These are phyloP conservation scores for Eulemur macaco DNA, from an alignment of 2,113 vertebrate genomes.

Conservation along the genomic window DNA sequence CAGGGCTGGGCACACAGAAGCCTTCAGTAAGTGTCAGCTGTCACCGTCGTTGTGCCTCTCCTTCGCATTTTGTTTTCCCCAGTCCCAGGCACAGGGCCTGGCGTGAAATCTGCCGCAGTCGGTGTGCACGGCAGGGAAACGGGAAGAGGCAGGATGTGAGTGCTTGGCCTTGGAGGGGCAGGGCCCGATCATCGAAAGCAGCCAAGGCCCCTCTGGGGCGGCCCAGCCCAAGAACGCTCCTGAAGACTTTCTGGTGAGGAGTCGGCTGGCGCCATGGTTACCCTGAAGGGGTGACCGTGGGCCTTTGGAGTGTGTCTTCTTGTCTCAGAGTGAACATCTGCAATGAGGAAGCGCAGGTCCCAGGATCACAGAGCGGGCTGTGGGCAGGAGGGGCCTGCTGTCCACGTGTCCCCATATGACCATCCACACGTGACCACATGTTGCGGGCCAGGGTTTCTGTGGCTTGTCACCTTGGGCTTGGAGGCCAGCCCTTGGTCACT, in stretches of 20 bases:
- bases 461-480: not conserved
- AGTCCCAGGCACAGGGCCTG: not conserved
- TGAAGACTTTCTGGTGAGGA: not conserved
- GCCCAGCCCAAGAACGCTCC: not conserved
- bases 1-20: not conserved
- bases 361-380: not conserved
- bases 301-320: not conserved
- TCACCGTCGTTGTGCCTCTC: not conserved
- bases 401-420: not conserved
- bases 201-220: not conserved
- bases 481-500: not conserved
- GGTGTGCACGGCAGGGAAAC: accelerated
- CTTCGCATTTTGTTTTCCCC: not conserved
- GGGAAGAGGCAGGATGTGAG: not conserved
- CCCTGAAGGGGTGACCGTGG: not conserved
- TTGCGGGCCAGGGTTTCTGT: not conserved
- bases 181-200: not conserved
- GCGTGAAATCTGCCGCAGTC: accelerated
- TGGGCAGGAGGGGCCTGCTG: not conserved
- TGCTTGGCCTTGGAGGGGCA: too few relatives aligned
- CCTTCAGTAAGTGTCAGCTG: not conserved
- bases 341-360: not conserved
- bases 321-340: not conserved
- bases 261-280: not conserved
- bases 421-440: not conserved